Evolutionary conservation across 1,140 invertebrate species (phyloP), one percentile per base, ranked within the genome.

Genomic region (Diorhabda carinulata): DNA sequence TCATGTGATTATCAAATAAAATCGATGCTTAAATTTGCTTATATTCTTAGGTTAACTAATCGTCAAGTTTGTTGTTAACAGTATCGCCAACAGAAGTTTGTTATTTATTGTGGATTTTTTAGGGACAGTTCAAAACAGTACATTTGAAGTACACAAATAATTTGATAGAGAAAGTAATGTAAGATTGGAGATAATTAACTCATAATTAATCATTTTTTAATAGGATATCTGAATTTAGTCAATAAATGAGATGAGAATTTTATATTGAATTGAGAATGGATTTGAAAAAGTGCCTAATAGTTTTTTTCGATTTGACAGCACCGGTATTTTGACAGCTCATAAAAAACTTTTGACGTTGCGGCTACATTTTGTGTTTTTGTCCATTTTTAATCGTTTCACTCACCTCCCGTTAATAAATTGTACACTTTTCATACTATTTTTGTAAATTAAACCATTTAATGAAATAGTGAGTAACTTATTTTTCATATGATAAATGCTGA

Each of bases 351-450:
- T 62, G 69, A 68, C 68, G 68, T 72, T 68, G 65, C 41, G 69
- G 66, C 68, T 68, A 67, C 58, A 70, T 66, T 62, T 70, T 66
- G 67, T 73, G 72, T 73, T 73, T 70, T 73, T 66, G 65, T 68
- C 66, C 63, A 67, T 68, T 73, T 70, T 70, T 69, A 68, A 45
- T 43, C n/a, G 43, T 73, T 73, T 70, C 70, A 73, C 60, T 70
- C 67, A 61, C 43, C 64, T 59, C 63, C 68, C 61, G 47, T 69
- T 59, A 62, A 47, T 25, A 44, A 64, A 43, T 64, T 64, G 43
- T 44, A 47, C 4, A 43, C 61, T 43, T 62, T 62, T 62, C 56
- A 25, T 25, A 25, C 44, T n/a, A 9, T 41, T 56, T 43, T 64
- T 64, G 5, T 4, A 42, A 3, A 71, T 57, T 66, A 61, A 61